Percentiles rank a stretch among this genome's conserved stretches.
phyloP scores from a whole-genome alignment of 2,797 vertebrate genomes.

The Sphaeramia orbicularis region DNA sequence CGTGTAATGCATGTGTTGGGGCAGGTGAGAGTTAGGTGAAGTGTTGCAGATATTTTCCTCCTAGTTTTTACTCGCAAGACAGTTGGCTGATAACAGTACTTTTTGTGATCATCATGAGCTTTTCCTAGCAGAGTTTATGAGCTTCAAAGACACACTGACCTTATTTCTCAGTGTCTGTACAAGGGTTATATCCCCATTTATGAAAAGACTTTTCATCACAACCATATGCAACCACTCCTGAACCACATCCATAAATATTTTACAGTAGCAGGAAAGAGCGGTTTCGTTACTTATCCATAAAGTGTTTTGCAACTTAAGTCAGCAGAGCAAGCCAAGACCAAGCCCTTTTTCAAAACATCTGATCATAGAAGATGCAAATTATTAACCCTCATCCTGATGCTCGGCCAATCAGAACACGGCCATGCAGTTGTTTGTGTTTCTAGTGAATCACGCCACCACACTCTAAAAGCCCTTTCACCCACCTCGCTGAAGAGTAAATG shows the following conservation, averaged over 20 bases:
- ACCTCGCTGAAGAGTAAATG: constrained; percentile 59
- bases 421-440: constrained; percentile 64
- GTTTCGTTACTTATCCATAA: constrained; percentile 45
- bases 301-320: constrained; percentile 42
- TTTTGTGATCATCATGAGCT: constrained; percentile 40
- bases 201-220: constrained; percentile 66
- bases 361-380: constrained; percentile 68
- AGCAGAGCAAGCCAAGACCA: background rate
- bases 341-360: constrained; percentile 57
- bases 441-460: constrained; percentile 66
- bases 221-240: constrained; percentile 51
- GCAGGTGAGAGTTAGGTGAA: constrained; percentile 19
- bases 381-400: constrained; percentile 79
- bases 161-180: constrained; percentile 40
- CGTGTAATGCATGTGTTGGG: constrained; percentile 1
- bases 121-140: constrained; percentile 55
- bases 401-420: constrained; percentile 53
- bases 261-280: constrained; percentile 56
- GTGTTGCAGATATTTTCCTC: constrained; percentile 26
- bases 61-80: constrained; percentile 20
- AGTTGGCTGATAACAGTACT: constrained; percentile 43
- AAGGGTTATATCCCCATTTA: constrained; percentile 46
- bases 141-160: constrained; percentile 59
- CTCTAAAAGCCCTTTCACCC: constrained; percentile 70
- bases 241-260: constrained; percentile 69